Evolutionary conservation across 2,113 vertebrate species (phyloP).

Genomic region (Propithecus coquereli): DNA sequence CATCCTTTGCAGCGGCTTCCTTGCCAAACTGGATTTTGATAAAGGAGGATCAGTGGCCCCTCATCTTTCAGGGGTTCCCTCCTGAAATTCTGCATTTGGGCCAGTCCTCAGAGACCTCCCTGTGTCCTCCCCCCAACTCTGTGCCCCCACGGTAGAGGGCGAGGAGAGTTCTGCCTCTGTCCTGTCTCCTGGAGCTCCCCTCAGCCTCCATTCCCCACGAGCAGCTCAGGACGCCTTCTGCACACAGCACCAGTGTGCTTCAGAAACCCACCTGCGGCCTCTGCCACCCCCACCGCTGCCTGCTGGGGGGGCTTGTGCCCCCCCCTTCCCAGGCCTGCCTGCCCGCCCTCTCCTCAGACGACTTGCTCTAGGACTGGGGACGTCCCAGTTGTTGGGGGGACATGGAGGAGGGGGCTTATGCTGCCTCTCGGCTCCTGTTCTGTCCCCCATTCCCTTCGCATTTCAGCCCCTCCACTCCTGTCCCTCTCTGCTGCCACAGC

Average conservation of each 20-base stretch:
- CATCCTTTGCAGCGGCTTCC: neutral
- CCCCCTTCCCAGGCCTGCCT: neutral
- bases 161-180: neutral
- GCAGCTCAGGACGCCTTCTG: fast-evolving
- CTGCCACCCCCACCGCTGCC: neutral
- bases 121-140: fast-evolving
- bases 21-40: neutral
- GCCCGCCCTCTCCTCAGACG: neutral
- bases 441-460: too few species aligned
- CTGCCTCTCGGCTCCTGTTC: neutral
- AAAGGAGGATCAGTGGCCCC: neutral
- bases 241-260: neutral
- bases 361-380: neutral
- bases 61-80: neutral
- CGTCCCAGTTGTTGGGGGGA: too few species aligned
- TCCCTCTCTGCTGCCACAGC: neutral
- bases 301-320: fast-evolving
- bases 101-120: neutral
- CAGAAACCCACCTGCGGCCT: too few species aligned
- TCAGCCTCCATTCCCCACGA: neutral
- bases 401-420: too few species aligned
- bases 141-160: fast-evolving
- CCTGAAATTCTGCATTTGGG: neutral
- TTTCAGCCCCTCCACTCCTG: too few species aligned
- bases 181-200: fast-evolving